Conservation (phyloP, 2,888 invertebrate genomes). For the Caprella mutica region DNA sequence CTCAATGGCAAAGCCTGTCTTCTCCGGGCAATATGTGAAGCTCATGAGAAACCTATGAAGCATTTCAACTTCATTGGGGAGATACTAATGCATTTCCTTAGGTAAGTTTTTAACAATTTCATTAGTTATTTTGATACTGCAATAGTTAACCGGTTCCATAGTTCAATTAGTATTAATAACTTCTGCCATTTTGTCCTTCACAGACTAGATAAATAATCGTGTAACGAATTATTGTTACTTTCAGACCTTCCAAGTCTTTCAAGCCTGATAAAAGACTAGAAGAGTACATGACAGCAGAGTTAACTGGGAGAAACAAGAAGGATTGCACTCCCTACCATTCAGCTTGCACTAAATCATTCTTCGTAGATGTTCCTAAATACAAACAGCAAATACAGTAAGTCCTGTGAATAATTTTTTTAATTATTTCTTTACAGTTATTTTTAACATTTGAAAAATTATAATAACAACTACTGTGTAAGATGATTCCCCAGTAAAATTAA, state of each 20-base stretch:
- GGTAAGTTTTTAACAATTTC: neutral
- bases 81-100: neutral
- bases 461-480: too few species aligned
- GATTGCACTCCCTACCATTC: conserved; percentile 79
- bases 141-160: neutral
- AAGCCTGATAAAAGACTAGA: conserved; percentile 54
- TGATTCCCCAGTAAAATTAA: too few species aligned
- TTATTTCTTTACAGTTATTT: too few species aligned
- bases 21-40: conserved; percentile 4
- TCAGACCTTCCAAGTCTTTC: conserved; percentile 68
- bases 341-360: conserved; percentile 68
- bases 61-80: conserved; percentile 2
- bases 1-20: conserved; percentile 2
- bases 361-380: conserved; percentile 39
- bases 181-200: neutral
- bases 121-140: too few species aligned
- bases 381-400: too few species aligned
- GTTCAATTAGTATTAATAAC: neutral
- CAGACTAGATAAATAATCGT: too few species aligned
- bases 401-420: too few species aligned
- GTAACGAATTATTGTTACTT: too few species aligned
- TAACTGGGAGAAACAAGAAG: conserved; percentile 56
- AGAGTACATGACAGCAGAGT: conserved; percentile 71
- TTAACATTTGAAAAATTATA: too few species aligned
- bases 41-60: conserved; percentile 2